Evolutionary conservation across 2,888 invertebrate species (phyloP), one percentile per base, ranked within the genome.

Genomic region (Argyresthia albistria): DNA sequence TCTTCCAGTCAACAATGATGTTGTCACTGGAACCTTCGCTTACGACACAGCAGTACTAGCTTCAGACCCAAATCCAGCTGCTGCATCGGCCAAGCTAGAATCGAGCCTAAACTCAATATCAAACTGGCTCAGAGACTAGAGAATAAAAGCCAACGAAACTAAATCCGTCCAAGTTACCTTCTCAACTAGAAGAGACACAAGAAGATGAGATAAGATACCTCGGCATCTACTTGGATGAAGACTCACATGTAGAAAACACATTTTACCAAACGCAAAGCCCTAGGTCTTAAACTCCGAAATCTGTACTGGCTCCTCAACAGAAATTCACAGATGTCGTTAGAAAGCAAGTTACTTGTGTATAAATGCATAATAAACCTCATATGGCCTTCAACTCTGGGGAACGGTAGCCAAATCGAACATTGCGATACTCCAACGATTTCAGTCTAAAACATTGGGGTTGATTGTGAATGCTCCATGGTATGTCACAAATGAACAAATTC

Each of bases 131-230:
- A 55, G 55, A n/a, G 49, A 52, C 10, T 59, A 58, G 58, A 14
- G 56, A n/a, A 61, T 61, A n/a, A 56, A 54, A 43, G 57, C 51
- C 7, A 57, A 56, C 43, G 55, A 57, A 55, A 47, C 50, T 8
- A 59, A 59, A 50, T 57, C 57, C 53, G 37, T 36, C 49, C 48
- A 53, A 42, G n/a, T 39, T n/a, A 39, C 39, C 9, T 39, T 39
- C 8, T 4, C 39, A 39, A 3, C n/a, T 9, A 39, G 39, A n/a
- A 39, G n/a, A 39, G 39, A n/a, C 39, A 39, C 39, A 39, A 9
- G 9, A 9, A 11, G 39, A 8, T 39, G 9, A 9, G 9, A n/a
- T 39, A 9, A 39, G n/a, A n/a, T 39, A 39, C 39, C 39, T 39
- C 10, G 39, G 39, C 9, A 39, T 39, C n/a, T n/a, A 39, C 39